Evolutionary conservation across 2,113 vertebrate genomes (phyloP).

Genomic region (Lophotis ruficrista): DNA sequence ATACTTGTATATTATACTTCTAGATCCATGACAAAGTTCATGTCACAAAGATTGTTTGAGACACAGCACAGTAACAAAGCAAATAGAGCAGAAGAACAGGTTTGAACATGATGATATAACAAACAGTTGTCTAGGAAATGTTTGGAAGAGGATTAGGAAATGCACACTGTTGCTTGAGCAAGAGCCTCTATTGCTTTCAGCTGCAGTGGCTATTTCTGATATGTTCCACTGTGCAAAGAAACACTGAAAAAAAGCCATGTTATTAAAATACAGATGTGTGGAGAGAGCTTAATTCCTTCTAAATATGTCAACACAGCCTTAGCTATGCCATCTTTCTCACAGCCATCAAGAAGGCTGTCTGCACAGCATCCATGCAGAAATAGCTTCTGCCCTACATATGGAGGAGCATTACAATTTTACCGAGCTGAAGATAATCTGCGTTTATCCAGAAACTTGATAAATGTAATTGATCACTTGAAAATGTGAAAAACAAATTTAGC

Average conservation of each 20-base stretch:
- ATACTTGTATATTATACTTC: not conserved
- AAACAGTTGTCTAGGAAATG: not conserved
- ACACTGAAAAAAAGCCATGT: not conserved
- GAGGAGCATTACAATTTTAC: not conserved
- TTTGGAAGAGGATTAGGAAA: not conserved
- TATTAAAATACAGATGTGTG: conserved; percentile 40
- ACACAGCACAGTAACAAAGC: not conserved
- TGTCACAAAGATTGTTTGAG: not conserved
- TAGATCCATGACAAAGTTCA: not conserved
- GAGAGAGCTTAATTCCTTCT: not conserved
- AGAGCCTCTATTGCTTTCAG: not conserved
- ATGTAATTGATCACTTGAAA: conserved; percentile 7
- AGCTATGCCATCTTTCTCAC: not conserved
- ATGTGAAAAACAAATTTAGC: not conserved
- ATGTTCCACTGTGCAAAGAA: conserved; percentile 33
- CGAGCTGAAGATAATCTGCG: not conserved
- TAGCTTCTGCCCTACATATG: not conserved
- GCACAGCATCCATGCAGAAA: not conserved
- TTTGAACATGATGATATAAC: not conserved
- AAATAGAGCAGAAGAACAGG: not conserved
- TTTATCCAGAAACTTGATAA: conserved; percentile 31
- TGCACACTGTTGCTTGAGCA: not conserved
- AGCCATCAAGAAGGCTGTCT: not conserved
- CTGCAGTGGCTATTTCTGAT: conserved; percentile 5
- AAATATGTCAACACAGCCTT: not conserved